phyloP scores from a whole-genome alignment of 2,888 invertebrate genomes.

The Nematopogon swammerdamellus region DNA sequence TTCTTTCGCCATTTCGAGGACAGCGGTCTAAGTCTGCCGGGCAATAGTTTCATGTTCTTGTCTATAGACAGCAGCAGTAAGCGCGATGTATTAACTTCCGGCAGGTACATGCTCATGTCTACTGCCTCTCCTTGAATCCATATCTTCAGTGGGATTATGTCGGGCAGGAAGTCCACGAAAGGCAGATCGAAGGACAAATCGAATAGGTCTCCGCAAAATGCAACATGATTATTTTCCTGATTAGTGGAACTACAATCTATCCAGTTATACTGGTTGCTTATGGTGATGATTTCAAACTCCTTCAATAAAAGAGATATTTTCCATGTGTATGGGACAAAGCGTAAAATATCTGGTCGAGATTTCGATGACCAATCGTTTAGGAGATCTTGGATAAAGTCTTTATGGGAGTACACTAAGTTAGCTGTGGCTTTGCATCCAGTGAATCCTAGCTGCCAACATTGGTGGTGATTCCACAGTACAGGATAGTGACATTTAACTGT shows the following conservation, averaged over 20 bases:
- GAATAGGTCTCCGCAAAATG: slow-evolving; percentile 90
- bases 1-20: slow-evolving; percentile 77
- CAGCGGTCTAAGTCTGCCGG: slow-evolving; percentile 47
- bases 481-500: slow-evolving; percentile 88
- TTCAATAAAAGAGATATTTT: slow-evolving; percentile 86
- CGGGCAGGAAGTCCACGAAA: slow-evolving; percentile 90
- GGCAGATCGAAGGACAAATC: slow-evolving; percentile 93
- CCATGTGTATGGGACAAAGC: slow-evolving; percentile 97
- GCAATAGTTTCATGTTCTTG: slow-evolving; percentile 82
- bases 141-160: slow-evolving; percentile 83
- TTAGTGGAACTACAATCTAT: slow-evolving; percentile 96
- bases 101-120: slow-evolving; percentile 85
- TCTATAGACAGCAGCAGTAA: slow-evolving; percentile 80
- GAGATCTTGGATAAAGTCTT: slow-evolving; percentile 94
- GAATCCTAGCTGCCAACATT: slow-evolving; percentile 88
- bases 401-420: slow-evolving; percentile 90
- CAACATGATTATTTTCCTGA: slow-evolving; percentile 92
- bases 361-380: slow-evolving; percentile 97
- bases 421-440: slow-evolving; percentile 94
- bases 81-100: slow-evolving; percentile 87
- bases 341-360: slow-evolving; percentile 86
- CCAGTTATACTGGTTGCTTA: slow-evolving; percentile 98
- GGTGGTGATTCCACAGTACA: slow-evolving; percentile 92
- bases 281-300: slow-evolving; percentile 91
- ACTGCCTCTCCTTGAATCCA: slow-evolving; percentile 95